These are phyloP conservation scores for Athripsodes cinereus DNA, from an alignment of 2,888 invertebrate genomes.

Conservation along the genomic window DNA sequence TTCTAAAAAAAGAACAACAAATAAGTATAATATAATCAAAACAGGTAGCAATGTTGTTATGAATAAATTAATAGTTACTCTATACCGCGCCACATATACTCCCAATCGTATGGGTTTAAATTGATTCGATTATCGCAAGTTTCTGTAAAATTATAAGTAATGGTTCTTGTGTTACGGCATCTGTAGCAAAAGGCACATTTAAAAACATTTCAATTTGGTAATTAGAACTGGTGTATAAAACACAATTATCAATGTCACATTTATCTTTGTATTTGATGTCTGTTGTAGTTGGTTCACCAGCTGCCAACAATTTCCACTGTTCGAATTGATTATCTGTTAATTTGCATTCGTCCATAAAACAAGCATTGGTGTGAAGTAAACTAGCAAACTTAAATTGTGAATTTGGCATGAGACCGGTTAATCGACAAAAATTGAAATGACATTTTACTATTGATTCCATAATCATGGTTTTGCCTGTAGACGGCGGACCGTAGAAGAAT, in stretches of 20 bases:
- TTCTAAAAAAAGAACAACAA: too few relatives aligned
- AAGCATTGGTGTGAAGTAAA: slow-evolving; percentile 14
- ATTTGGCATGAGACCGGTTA: slow-evolving; percentile 29
- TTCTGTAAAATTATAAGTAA: too few relatives aligned
- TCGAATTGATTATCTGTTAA: slow-evolving; percentile 23
- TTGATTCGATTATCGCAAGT: too few relatives aligned
- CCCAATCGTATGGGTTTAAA: too few relatives aligned
- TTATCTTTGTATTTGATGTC: slow-evolving; percentile 24
- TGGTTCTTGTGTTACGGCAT: too few relatives aligned
- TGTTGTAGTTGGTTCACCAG: slow-evolving; percentile 16
- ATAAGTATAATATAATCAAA: too few relatives aligned
- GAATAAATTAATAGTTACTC: too few relatives aligned
- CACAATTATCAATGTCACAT: slow-evolving; percentile 13
- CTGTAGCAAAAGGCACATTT: not conserved
- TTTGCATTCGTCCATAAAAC: slow-evolving; percentile 20
- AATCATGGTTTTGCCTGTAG: slow-evolving; percentile 14
- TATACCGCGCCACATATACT: too few relatives aligned
- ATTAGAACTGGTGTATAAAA: slow-evolving; percentile 18
- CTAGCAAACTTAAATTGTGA: slow-evolving; percentile 16
- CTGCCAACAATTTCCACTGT: slow-evolving; percentile 24
- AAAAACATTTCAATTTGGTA: slow-evolving; percentile 18
- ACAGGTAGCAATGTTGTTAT: too few relatives aligned
- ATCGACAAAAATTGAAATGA: slow-evolving; percentile 27
- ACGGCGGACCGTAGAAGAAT: slow-evolving; percentile 14
- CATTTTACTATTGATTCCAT: slow-evolving; percentile 10